These are phyloP conservation scores for Meganola albula DNA, from an alignment of 2,888 invertebrate genomes.

Conservation along the genomic window DNA sequence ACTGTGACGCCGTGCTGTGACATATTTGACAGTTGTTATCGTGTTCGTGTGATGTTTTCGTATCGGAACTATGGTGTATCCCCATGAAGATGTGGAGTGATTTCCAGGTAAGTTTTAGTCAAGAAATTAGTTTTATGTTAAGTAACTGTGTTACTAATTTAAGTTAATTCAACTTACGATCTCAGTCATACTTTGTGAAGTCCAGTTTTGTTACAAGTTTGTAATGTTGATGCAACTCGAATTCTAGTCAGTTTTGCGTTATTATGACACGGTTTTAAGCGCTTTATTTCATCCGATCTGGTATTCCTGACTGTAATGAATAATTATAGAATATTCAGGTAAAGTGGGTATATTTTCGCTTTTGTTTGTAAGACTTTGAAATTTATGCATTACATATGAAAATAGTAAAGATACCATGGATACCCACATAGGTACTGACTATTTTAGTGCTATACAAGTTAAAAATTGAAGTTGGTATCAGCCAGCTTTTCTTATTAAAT, in stretches of 20 bases:
- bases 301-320: too few species aligned
- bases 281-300: slow-evolving; percentile 12
- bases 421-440: too few species aligned
- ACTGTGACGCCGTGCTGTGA: slow-evolving; percentile 64
- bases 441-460: too few species aligned
- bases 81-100: slow-evolving; percentile 78
- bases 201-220: slow-evolving; percentile 24
- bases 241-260: slow-evolving; percentile 21
- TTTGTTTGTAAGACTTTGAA: too few species aligned
- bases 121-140: slow-evolving; percentile 9
- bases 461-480: too few species aligned
- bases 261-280: slow-evolving; percentile 3
- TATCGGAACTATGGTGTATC: slow-evolving; percentile 77
- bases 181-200: slow-evolving; percentile 26
- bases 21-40: slow-evolving; percentile 75
- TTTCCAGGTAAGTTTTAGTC: slow-evolving; percentile 63
- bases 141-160: slow-evolving; percentile 21
- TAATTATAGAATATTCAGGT: slow-evolving; percentile 9
- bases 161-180: slow-evolving; percentile 34
- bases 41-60: slow-evolving; percentile 76
- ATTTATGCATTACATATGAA: too few species aligned
- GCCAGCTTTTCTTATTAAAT: too few species aligned
- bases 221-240: slow-evolving; percentile 22
- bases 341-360: slow-evolving; percentile 22
- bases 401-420: too few species aligned